Evolutionary conservation across 2,113 vertebrate species (phyloP).

Genomic region (Atrichornis clamosus): DNA sequence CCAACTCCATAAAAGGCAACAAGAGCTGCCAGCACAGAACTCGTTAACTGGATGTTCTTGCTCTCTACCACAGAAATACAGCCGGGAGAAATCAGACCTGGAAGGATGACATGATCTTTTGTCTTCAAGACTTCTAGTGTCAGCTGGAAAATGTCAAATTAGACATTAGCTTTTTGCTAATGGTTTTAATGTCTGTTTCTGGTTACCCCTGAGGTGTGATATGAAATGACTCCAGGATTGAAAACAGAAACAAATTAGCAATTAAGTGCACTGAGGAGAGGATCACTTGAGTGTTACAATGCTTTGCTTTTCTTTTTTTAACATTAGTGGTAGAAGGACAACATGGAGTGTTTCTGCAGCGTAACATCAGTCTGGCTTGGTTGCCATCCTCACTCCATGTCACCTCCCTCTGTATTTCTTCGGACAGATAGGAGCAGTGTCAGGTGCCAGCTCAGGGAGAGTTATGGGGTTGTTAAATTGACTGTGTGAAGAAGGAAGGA

Average conservation of each 20-base stretch:
- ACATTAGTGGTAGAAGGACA: background rate
- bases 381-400: background rate
- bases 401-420: background rate
- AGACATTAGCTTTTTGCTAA: background rate
- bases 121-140: background rate
- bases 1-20: background rate
- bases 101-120: background rate
- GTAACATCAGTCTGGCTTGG: background rate
- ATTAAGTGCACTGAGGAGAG: background rate
- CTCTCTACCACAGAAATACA: background rate
- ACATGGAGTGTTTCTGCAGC: background rate
- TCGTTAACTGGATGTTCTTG: background rate
- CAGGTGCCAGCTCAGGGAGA: background rate
- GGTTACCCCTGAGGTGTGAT: background rate
- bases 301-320: background rate
- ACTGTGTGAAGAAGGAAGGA: background rate
- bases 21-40: background rate
- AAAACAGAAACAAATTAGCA: background rate
- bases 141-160: background rate
- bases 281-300: background rate
- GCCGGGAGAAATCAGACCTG: background rate
- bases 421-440: background rate
- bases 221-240: background rate
- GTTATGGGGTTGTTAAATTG: background rate
- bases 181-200: background rate